Base-by-base conservation (phyloP, 2,888 invertebrate genomes). In the Leptura quadrifasciata region DNA sequence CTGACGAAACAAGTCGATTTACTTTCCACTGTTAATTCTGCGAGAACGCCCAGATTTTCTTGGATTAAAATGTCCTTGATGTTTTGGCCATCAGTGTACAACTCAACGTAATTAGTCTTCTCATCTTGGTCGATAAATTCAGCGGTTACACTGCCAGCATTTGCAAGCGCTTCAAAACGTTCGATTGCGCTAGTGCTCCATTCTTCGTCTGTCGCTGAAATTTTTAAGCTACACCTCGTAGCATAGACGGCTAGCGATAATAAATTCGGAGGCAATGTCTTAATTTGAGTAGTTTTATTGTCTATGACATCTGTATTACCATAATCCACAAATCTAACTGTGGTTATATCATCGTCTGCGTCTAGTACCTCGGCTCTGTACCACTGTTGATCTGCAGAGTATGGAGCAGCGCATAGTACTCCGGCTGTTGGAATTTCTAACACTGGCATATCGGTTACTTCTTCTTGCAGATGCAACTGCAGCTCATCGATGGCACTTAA, bases 311-410 rank as follows among this genome's bases (percentile, higher is more conserved):
- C 95, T 0, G 95, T 95, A 84, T 95, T 95, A 10, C 95, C 95
- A 83, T 93, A 95, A 86, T 96, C 96, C 15, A 95, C 92, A 83
- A 95, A 95, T 39, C 94, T 92, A 0, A 95, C 93, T 0, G 94
- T 95, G 10, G 93, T 95, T 54, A 95, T 93, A 79, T 95, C 95
- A 6, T 92, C 91, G 79, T 94, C 94, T 0, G 94, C 92, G 86
- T 96, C 96, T 55, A 97, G 92, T 9, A 98, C 94, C 86, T 94
- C 94, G 0, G 97, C 98, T 75, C 84, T 92, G 88, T 98, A 98
- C 98, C 98, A 99, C 79, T 93, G 92, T 55, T 94, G 94, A 86
- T 98, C 97, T 1, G 93, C 94, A 0, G 94, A 92, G 87, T 96
- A 98, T 84, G 94, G 93, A 0, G 97, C 97, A 64, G 94, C 91